Base-by-base conservation (phyloP, 2,113 vertebrate species). In the Phoxinus phoxinus region DNA sequence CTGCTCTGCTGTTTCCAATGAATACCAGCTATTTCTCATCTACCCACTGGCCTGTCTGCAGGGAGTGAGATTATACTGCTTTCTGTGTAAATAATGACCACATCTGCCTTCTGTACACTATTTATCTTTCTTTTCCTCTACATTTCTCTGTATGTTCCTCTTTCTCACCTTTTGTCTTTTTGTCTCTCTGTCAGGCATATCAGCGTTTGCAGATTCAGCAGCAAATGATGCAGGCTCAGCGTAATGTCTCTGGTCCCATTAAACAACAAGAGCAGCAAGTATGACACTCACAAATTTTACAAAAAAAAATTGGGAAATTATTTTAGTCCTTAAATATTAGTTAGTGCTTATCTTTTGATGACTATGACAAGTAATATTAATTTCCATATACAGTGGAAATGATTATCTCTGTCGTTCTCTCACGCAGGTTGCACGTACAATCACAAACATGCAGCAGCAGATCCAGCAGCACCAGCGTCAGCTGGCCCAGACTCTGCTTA, bases 141-240 rank as follows among this genome's bases (percentile, higher is more conserved):
- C 44, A 1, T 41, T 59, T 32, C 23, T 53, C 63, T 56, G 6
- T 30, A 63, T 59, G 13, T 30, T 69, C 25, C 67, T 17, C 74
- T 37, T 27, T 58, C 56, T 73, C 61, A 48, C n/a, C 41, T 53
- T 63, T 17, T 65, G 6, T 41, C n/a, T 59, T 27, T n/a, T 65
- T 65, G 25, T 37, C 27, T 46, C 74, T 46, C 63, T 56, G 0
- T 58, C 87, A 99, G 98, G 97, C 97, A 0, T 99, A 99, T 96
- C 98, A 99, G 96, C 98, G 98, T 99, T 99, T 99, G 98, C 98
- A 99, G 94, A 98, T 99, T 96, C 98, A 99, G 96, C 98, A 99
- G 95, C 98, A 99, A 96, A 98, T 99, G 98, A 95, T 99, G 96
- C 98, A 99, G 96, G 97, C 97, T 95, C 98, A 99, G 94, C 98